phyloP scores from a whole-genome alignment of 2,888 invertebrate genomes.

The Papilio protenor region DNA sequence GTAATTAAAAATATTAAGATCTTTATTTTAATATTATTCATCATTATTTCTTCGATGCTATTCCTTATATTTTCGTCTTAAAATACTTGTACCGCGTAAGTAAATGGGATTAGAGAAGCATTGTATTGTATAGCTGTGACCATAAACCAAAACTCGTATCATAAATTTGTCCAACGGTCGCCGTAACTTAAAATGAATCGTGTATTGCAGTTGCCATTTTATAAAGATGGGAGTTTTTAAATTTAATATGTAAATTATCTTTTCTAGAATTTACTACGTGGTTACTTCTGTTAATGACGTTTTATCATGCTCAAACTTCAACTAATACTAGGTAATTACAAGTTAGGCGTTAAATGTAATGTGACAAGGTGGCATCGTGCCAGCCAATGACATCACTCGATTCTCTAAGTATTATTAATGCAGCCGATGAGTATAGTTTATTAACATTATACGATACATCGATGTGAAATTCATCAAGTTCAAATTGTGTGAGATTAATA shows the following conservation, averaged over 20 bases:
- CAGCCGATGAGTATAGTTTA: slow-evolving; percentile 21
- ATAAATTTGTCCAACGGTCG: slow-evolving; percentile 37
- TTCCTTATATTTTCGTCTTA: not conserved
- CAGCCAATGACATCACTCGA: slow-evolving; percentile 26
- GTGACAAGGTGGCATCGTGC: slow-evolving; percentile 36
- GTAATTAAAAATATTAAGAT: too few species aligned
- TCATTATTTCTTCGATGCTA: not conserved
- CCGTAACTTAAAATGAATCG: slow-evolving; percentile 37
- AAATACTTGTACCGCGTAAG: slow-evolving; percentile 7
- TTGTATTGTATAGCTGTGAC: slow-evolving; percentile 21
- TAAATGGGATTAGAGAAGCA: slow-evolving; percentile 18
- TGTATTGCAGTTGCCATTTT: slow-evolving; percentile 31
- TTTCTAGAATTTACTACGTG: too few species aligned
- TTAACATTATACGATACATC: not conserved
- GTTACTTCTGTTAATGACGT: too few species aligned
- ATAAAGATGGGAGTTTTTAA: slow-evolving; percentile 32
- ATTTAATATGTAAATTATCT: not conserved
- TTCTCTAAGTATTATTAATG: slow-evolving; percentile 37
- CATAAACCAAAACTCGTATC: slow-evolving; percentile 37
- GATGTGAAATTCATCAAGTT: slow-evolving; percentile 22
- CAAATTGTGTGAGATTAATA: slow-evolving; percentile 18
- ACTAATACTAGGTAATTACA: slow-evolving; percentile 29
- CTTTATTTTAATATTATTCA: not conserved
- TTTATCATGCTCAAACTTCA: not conserved
- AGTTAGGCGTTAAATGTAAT: slow-evolving; percentile 35